Base-by-base conservation (phyloP, 2,797 vertebrate genomes). In the Prionace glauca region DNA sequence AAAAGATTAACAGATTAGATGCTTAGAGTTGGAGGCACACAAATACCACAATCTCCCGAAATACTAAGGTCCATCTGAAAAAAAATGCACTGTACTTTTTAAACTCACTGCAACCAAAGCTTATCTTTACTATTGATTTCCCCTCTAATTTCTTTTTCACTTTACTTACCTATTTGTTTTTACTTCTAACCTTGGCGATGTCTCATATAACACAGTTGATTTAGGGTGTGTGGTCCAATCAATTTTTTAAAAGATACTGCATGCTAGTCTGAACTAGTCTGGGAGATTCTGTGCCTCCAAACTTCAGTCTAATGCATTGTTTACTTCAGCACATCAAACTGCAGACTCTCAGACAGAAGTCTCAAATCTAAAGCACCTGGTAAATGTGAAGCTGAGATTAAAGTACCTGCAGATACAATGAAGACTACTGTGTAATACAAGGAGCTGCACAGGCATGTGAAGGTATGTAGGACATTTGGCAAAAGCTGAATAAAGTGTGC, bases 191-290 rank as follows among this genome's bases (percentile, higher is more conserved):
- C 71, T 95, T 26, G 26, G 71, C 8, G 26, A 12, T 24, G 45
- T 95, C 14, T 95, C 69, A 20, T 56, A 71, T 87, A 22, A 87
- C 41, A 77, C 26, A 24, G 91, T 36, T 94, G 24, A 32, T 94
- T 94, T 94, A 45, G 45, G 41, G 69, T 95, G 71, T 95, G 93
- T 95, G 93, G 69, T 95, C 93, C 45, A 95, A 95, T 77, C 74
- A 95, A 94, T 72, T 45, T 50, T 74, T 71, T 45, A 95, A 45
- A 84, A 84, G 62, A 10, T 50, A 56, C 16, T 26, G 92, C 62
- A 11, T 12, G 41, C 93, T 91, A 96, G 96, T 95, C 96, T 96
- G 72, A 96, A 96, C 96, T 96, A 96, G 96, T 96, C 96, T 96
- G 86, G 81, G 96, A 96, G 95, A 96, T 97, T 95, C 91, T 96